These are phyloP conservation scores for Phortica magna DNA, from an alignment of 2,888 invertebrate species.

Conservation along the genomic window DNA sequence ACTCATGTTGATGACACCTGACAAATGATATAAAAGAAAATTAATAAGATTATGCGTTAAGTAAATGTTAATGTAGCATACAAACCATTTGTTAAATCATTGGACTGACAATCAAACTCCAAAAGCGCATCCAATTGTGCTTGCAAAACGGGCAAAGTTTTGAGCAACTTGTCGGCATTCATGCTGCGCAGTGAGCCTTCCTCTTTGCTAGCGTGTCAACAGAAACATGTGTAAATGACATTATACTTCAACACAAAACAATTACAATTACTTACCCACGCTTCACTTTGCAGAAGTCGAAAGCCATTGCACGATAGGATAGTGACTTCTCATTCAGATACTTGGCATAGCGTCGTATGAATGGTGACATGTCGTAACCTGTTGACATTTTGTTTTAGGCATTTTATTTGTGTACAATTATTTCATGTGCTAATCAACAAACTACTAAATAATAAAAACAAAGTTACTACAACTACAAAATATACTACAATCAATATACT, in stretches of 20 bases:
- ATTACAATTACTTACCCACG: constrained; percentile 88
- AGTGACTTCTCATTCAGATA: constrained; percentile 99
- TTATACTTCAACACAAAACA: background rate
- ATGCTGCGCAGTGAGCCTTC: constrained; percentile 98
- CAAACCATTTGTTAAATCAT: constrained; percentile 83
- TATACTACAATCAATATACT: background rate
- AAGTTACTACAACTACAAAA: constrained; percentile 24
- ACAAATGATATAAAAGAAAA: constrained; percentile 14
- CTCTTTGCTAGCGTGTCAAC: constrained; percentile 85
- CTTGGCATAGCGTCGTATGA: constrained; percentile 98
- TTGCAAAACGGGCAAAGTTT: constrained; percentile 97
- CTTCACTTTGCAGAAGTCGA: constrained; percentile 99
- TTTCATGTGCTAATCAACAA: constrained; percentile 32
- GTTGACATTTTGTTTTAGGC: constrained; percentile 53
- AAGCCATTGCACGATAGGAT: constrained; percentile 98
- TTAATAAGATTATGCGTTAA: background rate
- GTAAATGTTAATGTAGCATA: background rate
- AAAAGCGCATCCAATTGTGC: constrained; percentile 95
- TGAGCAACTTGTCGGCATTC: constrained; percentile 97
- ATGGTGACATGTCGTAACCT: constrained; percentile 99
- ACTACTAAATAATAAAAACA: constrained; percentile 37
- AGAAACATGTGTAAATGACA: too few relatives aligned
- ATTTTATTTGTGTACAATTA: constrained; percentile 41
- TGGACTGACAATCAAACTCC: constrained; percentile 98
- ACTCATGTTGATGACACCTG: constrained; percentile 97